Conservation (phyloP, 2,797 vertebrate species). For the Erpetoichthys calabaricus region DNA sequence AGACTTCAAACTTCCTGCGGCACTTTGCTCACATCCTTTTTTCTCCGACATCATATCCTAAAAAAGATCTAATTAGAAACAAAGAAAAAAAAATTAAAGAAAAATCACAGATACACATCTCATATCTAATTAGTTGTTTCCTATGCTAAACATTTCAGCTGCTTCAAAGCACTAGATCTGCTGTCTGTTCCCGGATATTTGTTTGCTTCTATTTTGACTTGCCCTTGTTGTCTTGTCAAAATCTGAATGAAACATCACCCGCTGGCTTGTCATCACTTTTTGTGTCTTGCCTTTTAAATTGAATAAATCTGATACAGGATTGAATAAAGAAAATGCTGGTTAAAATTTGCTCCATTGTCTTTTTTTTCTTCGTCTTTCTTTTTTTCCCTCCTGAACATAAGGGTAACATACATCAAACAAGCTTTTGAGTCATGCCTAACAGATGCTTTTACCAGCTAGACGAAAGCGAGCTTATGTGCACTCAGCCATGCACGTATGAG, state of each 20-base stretch:
- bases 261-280: conserved; percentile 42
- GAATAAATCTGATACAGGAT: conserved; percentile 63
- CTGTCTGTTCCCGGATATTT: conserved; percentile 45
- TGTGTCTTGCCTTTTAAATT: conserved; percentile 48
- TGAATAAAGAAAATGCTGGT: conserved; percentile 44
- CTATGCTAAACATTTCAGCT: conserved; percentile 17
- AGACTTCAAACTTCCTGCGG: too few species aligned
- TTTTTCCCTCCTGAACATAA: conserved; percentile 46
- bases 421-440: conserved; percentile 50
- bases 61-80: conserved; percentile 3
- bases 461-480: conserved; percentile 38
- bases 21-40: not conserved
- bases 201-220: conserved; percentile 51
- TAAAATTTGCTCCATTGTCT: conserved; percentile 40
- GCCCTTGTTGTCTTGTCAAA: conserved; percentile 49
- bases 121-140: conserved; percentile 45
- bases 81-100: not conserved
- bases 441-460: conserved; percentile 62
- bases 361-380: conserved; percentile 20
- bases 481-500: conserved; percentile 43
- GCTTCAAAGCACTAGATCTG: conserved; percentile 17
- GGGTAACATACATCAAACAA: conserved; percentile 55
- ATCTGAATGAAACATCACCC: conserved; percentile 44
- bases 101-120: conserved; percentile 31
- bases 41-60: not conserved